phyloP scores from a whole-genome alignment of 2,888 invertebrate species.

The Epiblema foenella region DNA sequence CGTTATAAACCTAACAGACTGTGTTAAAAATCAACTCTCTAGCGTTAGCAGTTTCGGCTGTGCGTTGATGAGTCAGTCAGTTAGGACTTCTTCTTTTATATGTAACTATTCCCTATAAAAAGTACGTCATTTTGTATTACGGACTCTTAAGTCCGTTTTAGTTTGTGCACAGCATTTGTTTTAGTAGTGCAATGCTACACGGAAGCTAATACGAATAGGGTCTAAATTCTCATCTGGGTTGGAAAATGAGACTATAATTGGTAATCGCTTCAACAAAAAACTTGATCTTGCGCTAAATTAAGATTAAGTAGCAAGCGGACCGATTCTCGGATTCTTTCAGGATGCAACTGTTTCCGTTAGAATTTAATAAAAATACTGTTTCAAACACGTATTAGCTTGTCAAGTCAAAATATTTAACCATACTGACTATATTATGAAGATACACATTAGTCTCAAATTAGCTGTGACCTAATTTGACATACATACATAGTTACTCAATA shows the following conservation, averaged over 20 bases:
- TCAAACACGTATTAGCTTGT: neutral
- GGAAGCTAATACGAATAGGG: neutral
- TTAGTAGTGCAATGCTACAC: neutral
- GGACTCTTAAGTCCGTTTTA: neutral
- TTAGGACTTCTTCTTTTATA: too few relatives aligned
- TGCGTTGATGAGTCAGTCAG: too few relatives aligned
- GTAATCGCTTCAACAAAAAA: neutral
- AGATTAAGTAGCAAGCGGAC: too few relatives aligned
- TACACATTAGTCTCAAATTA: neutral
- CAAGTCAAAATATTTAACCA: neutral
- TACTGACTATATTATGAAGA: neutral
- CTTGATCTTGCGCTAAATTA: neutral
- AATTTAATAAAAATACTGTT: neutral
- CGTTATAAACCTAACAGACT: too few relatives aligned
- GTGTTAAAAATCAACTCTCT: too few relatives aligned
- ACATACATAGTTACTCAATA: neutral
- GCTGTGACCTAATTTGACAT: conserved; percentile 7
- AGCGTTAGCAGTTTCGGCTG: too few relatives aligned
- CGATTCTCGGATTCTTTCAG: neutral
- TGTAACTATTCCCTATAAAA: neutral
- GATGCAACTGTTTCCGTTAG: neutral
- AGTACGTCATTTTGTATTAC: neutral
- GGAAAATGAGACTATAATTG: neutral
- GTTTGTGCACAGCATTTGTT: neutral
- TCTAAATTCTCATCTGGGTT: neutral